These are phyloP conservation scores for Zaprionus capensis DNA, from an alignment of 1,140 invertebrate genomes.

Conservation along the genomic window DNA sequence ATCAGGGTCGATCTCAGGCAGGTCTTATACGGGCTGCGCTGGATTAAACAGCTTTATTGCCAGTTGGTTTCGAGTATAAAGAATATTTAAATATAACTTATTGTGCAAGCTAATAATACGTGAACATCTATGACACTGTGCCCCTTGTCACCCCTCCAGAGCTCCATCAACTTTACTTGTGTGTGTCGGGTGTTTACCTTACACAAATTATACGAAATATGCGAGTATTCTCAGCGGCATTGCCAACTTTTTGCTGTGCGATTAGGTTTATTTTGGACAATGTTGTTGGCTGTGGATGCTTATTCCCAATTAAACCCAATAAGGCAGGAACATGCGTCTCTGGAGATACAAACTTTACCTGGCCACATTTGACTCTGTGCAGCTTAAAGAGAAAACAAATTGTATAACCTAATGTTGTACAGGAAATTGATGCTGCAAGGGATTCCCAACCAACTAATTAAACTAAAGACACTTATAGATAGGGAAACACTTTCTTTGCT, in stretches of 20 bases:
- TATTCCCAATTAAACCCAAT: slow-evolving; percentile 64
- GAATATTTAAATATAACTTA: background rate
- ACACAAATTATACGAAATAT: background rate
- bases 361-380: background rate
- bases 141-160: background rate
- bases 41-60: background rate
- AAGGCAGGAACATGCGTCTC: slow-evolving; percentile 33
- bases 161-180: background rate
- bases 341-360: slow-evolving; percentile 18
- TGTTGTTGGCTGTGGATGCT: slow-evolving; percentile 12
- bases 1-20: slow-evolving; percentile 1
- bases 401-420: background rate
- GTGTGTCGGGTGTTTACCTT: background rate
- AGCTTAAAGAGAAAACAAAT: background rate
- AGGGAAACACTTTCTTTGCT: slow-evolving; percentile 1
- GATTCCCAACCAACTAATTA: background rate
- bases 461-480: background rate
- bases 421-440: background rate
- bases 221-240: slow-evolving; percentile 10
- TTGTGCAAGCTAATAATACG: background rate
- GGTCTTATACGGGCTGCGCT: background rate
- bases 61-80: background rate
- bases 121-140: no score
- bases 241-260: slow-evolving; percentile 5
- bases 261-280: background rate